These are phyloP conservation scores for Ennomos fuscantarius DNA, from an alignment of 2,888 invertebrate genomes.

Conservation along the genomic window DNA sequence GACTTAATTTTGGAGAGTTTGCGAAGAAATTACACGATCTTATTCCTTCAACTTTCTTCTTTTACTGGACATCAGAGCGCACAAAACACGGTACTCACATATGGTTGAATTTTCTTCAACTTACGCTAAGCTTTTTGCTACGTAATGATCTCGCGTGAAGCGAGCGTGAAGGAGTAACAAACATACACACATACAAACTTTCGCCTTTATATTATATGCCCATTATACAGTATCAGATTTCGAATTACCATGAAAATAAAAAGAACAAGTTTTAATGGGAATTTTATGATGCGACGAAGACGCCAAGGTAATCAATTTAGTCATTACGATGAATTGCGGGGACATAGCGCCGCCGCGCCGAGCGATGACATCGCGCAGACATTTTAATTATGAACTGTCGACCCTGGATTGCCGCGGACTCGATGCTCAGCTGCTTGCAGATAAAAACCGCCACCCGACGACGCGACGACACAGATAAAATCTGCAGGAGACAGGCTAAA, in stretches of 20 bases:
- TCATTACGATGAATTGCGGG: conserved; percentile 64
- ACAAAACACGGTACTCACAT: no score
- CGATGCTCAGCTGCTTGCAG: conserved; percentile 57
- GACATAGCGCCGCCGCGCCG: conserved; percentile 50
- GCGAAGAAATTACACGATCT: no score
- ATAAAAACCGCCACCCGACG: conserved; percentile 66
- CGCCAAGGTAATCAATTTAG: conserved; percentile 75
- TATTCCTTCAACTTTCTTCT: no score
- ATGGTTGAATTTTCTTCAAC: no score
- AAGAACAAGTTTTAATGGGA: conserved; percentile 55
- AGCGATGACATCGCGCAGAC: conserved; percentile 75
- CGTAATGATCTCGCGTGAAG: no score
- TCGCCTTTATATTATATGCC: no score
- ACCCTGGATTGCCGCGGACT: conserved; percentile 54
- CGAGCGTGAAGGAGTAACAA: no score
- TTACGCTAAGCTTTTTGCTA: no score
- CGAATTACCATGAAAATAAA: conserved; percentile 41
- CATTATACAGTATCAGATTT: neutral
- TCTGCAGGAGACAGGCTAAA: conserved; percentile 75
- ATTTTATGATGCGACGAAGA: conserved; percentile 55
- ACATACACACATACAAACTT: no score
- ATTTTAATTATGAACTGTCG: conserved; percentile 83
- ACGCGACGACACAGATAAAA: conserved; percentile 73
- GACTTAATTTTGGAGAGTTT: no score
- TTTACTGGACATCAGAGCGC: no score